A percentile compares a stretch with the other conserved stretches of the same genome.
Conservation (phyloP, 2,113 vertebrate species). For the Centropus bengalensis region DNA sequence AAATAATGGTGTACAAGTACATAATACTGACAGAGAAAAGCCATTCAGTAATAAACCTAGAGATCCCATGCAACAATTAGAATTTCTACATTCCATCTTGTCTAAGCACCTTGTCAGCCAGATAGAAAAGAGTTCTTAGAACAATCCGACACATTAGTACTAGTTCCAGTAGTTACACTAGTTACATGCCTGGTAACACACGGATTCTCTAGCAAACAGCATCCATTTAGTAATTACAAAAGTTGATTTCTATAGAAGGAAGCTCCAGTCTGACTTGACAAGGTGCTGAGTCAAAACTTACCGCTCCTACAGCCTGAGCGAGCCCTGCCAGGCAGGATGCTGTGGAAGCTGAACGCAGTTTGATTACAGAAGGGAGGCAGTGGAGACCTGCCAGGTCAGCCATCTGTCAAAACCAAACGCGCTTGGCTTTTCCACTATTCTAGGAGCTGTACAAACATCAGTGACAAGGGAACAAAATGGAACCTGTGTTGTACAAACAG, state of each 20-base stretch:
- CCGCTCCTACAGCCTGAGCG: constrained; percentile 22
- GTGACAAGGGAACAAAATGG: constrained; percentile 67
- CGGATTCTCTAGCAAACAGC: neutral
- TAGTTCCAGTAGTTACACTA: neutral
- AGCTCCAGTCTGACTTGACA: constrained; percentile 6
- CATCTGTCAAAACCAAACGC: constrained; percentile 75
- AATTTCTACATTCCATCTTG: neutral
- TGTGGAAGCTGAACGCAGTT: constrained; percentile 54
- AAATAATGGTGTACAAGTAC: neutral
- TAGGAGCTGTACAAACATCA: constrained; percentile 71
- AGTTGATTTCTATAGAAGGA: constrained; percentile 45
- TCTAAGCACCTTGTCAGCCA: neutral
- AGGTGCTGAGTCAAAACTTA: constrained; percentile 53
- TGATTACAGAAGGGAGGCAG: constrained; percentile 66
- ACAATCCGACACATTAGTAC: neutral
- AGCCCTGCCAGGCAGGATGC: constrained; percentile 67
- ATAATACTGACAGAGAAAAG: neutral
- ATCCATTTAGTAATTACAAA: neutral
- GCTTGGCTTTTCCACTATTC: constrained; percentile 65
- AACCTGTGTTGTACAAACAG: constrained; percentile 71
- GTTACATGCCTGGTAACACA: neutral
- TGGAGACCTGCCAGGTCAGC: constrained; percentile 70
- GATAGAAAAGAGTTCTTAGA: neutral
- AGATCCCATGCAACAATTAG: rapidly evolving
- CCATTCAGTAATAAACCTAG: neutral